These are phyloP conservation scores for Ectropis grisescens DNA, from an alignment of 1,140 invertebrate genomes.

Conservation along the genomic window DNA sequence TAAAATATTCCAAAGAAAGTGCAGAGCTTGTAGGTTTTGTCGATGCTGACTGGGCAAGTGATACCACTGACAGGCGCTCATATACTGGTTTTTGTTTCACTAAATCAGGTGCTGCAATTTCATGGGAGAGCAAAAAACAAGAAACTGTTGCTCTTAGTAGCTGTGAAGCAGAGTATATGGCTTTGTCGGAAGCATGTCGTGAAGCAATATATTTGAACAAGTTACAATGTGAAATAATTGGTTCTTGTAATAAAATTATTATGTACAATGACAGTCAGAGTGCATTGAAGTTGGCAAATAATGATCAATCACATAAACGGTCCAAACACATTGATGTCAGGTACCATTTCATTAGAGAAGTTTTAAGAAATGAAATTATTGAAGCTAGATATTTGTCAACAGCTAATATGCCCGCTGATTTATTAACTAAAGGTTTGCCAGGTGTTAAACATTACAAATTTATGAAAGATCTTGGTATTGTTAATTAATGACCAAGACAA, in stretches of 20 bases:
- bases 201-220: constrained; percentile 3
- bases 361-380: constrained; percentile 2
- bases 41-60: constrained; percentile 2
- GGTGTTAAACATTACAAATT: background rate
- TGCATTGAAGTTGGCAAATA: constrained; percentile 4
- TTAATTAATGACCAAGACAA: background rate
- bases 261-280: background rate
- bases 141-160: background rate
- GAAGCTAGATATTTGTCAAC: constrained; percentile 3
- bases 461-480: constrained; percentile 5
- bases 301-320: constrained; percentile 4
- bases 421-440: background rate
- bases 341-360: constrained; percentile 3
- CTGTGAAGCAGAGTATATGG: background rate
- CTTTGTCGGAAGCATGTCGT: constrained; percentile 1
- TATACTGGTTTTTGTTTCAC: constrained; percentile 1
- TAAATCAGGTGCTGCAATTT: background rate
- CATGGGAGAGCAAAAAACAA: background rate
- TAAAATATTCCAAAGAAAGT: too few relatives aligned
- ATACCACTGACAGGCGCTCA: constrained; percentile 1
- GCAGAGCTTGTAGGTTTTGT: constrained; percentile 2
- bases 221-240: constrained; percentile 3
- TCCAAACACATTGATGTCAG: constrained; percentile 7
- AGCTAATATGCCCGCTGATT: background rate
- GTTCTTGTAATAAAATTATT: constrained; percentile 1